These are phyloP conservation scores for Stramonita haemastoma DNA, from an alignment of 2,888 invertebrate genomes.

Conservation along the genomic window DNA sequence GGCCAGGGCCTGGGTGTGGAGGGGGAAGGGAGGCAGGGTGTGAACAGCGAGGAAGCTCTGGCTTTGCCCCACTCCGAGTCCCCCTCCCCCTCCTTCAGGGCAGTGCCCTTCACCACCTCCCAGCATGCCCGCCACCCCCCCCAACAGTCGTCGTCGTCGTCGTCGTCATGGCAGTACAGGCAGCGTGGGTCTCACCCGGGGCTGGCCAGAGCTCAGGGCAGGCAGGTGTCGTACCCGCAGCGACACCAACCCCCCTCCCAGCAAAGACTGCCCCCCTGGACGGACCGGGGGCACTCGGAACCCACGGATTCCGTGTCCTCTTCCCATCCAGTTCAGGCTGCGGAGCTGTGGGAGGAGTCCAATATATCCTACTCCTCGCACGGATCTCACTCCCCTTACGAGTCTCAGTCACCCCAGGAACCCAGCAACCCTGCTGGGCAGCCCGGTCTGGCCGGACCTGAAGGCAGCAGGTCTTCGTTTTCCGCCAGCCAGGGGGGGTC, in stretches of 20 bases:
- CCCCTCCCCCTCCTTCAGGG: neutral
- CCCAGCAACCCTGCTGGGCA: neutral
- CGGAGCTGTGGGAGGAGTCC: neutral
- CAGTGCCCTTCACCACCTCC: neutral
- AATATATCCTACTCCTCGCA: too few species aligned
- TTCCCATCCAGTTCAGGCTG: neutral
- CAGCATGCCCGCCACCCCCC: neutral
- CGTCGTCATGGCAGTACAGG: neutral
- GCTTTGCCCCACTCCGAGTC: neutral
- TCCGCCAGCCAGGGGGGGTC: slow-evolving; percentile 1
- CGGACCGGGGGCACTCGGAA: neutral
- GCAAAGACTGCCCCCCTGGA: neutral
- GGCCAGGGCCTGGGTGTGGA: neutral
- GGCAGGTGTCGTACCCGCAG: neutral
- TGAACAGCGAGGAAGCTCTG: neutral
- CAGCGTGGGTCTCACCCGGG: neutral
- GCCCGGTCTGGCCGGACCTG: neutral
- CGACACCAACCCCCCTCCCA: neutral
- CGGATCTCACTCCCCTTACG: neutral
- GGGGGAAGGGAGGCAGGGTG: neutral
- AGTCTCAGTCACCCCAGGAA: neutral
- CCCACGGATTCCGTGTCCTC: neutral
- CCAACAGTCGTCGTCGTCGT: neutral
- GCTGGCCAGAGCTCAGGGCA: neutral
- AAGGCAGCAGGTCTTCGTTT: neutral